Base-by-base conservation (phyloP, 1,140 invertebrate species). In the Ruditapes philippinarum region DNA sequence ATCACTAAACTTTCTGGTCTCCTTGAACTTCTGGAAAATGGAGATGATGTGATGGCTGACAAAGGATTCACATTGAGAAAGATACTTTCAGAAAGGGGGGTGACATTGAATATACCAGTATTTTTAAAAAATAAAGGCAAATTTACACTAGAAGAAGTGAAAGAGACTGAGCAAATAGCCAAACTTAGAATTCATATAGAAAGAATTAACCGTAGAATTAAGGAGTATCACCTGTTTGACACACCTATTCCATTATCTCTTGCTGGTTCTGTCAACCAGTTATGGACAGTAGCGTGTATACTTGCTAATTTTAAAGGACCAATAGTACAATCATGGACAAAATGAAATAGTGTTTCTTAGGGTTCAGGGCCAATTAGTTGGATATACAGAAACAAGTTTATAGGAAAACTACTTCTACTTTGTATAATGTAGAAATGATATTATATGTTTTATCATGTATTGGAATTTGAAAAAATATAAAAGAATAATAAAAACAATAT, bases 41-140 rank as follows among this genome's bases (percentile, higher is more conserved):
- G 42, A 2, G 90, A 91, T 74, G 28, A 54, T 62, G 88, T 89
- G 5, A 91, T 91, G 90, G 89, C 89, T 0, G 79, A 90, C 51
- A 90, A 89, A 45, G 81, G 80, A 57, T 89, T 89, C 65, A 42
- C 68, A 12, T 40, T 88, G 22, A 57, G 60, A 17, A 83, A 88
- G 3, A 9, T 76, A 5, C 38, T 90, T 9, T 31, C 28, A 33
- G 83, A 60, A 9, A 85, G 33, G 1, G n/a, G 42, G 22, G 60
- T 78, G 25, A 65, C 65, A 19, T 28, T 84, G 31, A 84, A 84
- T 36, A 84, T 84, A 49, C 81, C 81, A 25, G 31, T 57, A 57
- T 82, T 82, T 65, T 65, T 62, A 28, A 1, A 28, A 2, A 12
- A 3, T 12, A 79, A 79, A 31, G 54, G 7, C 22, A 33, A 79